Evolutionary conservation across 2,113 vertebrate genomes (phyloP).

Genomic region (Anseranas semipalmata): DNA sequence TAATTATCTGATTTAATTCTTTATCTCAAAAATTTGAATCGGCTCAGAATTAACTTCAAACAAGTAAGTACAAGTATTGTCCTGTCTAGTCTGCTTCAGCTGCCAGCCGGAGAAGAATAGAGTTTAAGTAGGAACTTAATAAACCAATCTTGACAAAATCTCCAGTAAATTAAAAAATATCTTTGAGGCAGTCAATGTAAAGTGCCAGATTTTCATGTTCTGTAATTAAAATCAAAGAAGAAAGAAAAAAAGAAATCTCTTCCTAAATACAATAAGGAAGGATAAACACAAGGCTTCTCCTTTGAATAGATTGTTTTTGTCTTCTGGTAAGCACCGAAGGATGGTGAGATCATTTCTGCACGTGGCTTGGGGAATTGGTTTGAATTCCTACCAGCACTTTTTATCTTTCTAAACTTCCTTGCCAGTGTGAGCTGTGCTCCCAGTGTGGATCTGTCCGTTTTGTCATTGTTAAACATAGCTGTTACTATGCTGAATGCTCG

Average conservation of each 20-base stretch:
- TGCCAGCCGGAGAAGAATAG: neutral
- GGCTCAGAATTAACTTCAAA: neutral
- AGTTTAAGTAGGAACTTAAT: neutral
- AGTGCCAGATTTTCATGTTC: neutral
- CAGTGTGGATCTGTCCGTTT: neutral
- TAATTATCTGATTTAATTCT: constrained; percentile 24
- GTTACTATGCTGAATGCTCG: neutral
- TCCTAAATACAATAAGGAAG: neutral
- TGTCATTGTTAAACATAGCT: neutral
- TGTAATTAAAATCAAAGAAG: neutral
- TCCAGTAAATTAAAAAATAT: neutral
- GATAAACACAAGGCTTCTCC: neutral
- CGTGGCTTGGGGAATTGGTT: neutral
- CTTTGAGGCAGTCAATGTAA: neutral
- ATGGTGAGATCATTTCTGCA: neutral
- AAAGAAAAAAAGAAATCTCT: neutral
- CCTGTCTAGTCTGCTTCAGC: neutral
- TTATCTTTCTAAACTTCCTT: neutral
- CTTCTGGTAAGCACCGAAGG: neutral
- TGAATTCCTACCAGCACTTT: neutral
- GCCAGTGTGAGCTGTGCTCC: neutral
- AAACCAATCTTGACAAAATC: neutral
- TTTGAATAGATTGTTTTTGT: neutral
- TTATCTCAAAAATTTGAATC: neutral
- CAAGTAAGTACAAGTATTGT: neutral